These are phyloP conservation scores for Sarcophilus harrisii DNA, from an alignment of 2,797 vertebrate species.

Conservation along the genomic window DNA sequence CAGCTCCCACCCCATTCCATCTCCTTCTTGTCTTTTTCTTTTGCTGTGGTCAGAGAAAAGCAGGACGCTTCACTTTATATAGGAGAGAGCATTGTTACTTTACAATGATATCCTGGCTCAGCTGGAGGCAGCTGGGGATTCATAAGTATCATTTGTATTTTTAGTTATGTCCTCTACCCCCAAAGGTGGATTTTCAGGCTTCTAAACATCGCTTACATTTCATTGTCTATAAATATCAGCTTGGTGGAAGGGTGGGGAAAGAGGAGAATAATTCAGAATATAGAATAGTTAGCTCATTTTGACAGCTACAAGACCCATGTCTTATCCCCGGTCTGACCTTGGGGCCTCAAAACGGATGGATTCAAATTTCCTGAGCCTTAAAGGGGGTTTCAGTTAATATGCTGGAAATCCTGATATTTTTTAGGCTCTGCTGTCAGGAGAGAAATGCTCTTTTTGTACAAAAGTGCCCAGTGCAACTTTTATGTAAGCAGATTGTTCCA, in stretches of 20 bases:
- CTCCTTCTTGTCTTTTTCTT: constrained; percentile 37
- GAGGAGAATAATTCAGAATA: not conserved
- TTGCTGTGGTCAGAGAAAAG: not conserved
- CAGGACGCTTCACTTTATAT: constrained; percentile 37
- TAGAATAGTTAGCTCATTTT: not conserved
- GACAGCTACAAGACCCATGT: not conserved
- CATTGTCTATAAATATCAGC: not conserved
- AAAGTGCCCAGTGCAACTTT: constrained; percentile 21
- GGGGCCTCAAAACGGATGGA: not conserved
- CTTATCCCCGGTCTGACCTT: not conserved
- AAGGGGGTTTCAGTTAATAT: not conserved
- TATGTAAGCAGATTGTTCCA: constrained; percentile 7
- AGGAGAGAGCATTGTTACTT: constrained; percentile 35
- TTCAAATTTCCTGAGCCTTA: constrained; percentile 40
- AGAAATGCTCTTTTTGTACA: not conserved
- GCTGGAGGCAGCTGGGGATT: constrained; percentile 76
- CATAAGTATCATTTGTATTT: constrained; percentile 66
- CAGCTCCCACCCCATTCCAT: accelerated
- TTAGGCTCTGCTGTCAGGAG: constrained; percentile 48
- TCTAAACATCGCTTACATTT: not conserved
- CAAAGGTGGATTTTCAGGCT: constrained; percentile 59
- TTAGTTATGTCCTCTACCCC: constrained; percentile 62
- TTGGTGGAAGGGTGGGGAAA: not conserved
- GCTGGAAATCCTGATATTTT: constrained; percentile 40
- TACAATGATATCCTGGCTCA: constrained; percentile 44